Percentiles rank a stretch among this genome's conserved stretches.
These are phyloP conservation scores for Pegoplata infirma DNA, from an alignment of 2,888 invertebrate genomes.

Conservation along the genomic window DNA sequence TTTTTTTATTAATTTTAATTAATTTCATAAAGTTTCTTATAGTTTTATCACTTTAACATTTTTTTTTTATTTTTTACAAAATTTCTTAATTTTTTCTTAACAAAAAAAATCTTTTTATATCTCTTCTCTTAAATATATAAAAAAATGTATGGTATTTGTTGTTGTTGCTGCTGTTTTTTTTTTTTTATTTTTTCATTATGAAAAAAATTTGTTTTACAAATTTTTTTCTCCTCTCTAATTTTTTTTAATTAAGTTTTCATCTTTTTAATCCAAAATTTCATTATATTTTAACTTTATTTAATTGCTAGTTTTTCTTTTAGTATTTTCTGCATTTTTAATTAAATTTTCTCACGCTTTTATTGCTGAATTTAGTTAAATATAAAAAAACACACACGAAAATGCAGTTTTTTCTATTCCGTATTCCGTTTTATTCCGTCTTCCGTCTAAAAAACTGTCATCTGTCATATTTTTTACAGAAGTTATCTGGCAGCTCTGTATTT, in stretches of 20 bases:
- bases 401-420: constrained; percentile 31
- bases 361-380: constrained; percentile 9
- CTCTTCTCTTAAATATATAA: constrained; percentile 45
- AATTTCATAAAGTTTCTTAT: not conserved
- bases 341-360: not conserved
- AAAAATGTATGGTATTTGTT: constrained; percentile 41
- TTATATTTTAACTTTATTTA: not conserved
- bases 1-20: constrained; percentile 7
- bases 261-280: no score
- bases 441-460: no score
- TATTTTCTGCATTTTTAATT: not conserved
- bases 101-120: constrained; percentile 54
- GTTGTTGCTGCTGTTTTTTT: constrained; percentile 51
- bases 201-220: not conserved
- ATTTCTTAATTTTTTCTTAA: constrained; percentile 40
- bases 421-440: no score
- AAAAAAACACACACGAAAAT: constrained; percentile 41
- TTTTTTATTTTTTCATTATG: constrained; percentile 43
- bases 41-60: constrained; percentile 10
- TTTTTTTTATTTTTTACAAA: constrained; percentile 34
- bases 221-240: not conserved
- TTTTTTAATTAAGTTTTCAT: not conserved
- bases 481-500: no score
- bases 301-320: no score
- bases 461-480: no score